Base-by-base conservation (phyloP, 2,113 vertebrate genomes). In the Zapornia atra region DNA sequence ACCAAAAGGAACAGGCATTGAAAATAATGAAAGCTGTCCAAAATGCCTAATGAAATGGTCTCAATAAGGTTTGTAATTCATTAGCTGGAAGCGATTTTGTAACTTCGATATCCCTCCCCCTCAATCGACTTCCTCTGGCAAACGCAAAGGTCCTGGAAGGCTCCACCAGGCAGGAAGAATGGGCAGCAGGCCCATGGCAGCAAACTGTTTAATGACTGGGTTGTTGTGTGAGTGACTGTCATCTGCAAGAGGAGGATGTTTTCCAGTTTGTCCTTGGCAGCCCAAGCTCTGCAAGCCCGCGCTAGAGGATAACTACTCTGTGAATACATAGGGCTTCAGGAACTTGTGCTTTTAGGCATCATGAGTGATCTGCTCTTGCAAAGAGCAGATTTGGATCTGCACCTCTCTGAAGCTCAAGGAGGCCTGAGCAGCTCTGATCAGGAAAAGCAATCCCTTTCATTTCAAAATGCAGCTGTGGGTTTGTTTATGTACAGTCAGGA, bases 261-360 rank as follows among this genome's bases (percentile, higher is more conserved):
- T 96, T 94, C 92, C 91, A 92, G 73, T 82, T 82, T 92, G 92
- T 94, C 61, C 86, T 77, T 92, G 95, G 95, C 96, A 96, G 81
- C 59, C 0, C 1, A 46, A 72, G 83, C 90, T 84, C 40, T 82
- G 42, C 38, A 38, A 54, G 46, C 61, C 26, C 24, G 18, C 16
- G 51, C 86, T 69, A 50, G 61, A 89, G 70, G 80, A 89, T 54
- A 89, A 82, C 54, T 28, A 36, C 73, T 29, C 6, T 34, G 42
- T 2, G 3, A 78, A 60, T n/a, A 36, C 0, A 11, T 8, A 36
- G 70, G 71, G 68, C 72, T 85, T 82, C 50, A 82, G 76, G 73
- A 87, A 82, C 19, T 51, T 75, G 11, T 34, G 56, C 51, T 93
- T 80, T 70, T 46, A 40, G 19, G 28, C 29, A 14, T 46, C 81